These are phyloP conservation scores for Apteryx owenii DNA, from an alignment of 2,113 vertebrate species.

Conservation along the genomic window DNA sequence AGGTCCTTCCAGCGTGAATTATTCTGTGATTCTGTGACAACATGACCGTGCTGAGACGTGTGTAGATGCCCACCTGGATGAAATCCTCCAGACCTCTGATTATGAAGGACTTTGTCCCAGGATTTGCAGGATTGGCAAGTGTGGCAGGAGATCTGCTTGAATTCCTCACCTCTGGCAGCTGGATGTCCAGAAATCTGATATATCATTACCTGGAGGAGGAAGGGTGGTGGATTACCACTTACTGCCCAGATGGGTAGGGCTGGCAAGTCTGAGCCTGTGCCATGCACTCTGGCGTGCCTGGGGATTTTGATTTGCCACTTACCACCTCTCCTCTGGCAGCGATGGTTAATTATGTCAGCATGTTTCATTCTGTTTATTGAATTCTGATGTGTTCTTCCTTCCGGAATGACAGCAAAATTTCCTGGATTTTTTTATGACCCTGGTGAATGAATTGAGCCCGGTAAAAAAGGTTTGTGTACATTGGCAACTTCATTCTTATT, in stretches of 20 bases:
- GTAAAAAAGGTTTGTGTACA: not conserved
- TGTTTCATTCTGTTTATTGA: not conserved
- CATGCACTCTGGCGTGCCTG: accelerated
- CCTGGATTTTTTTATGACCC: not conserved
- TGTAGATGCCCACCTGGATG: not conserved
- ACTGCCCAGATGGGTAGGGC: not conserved
- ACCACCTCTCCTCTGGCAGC: not conserved
- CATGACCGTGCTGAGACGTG: not conserved
- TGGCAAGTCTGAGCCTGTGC: not conserved
- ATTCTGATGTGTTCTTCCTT: not conserved
- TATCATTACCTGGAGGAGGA: not conserved
- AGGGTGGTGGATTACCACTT: not conserved
- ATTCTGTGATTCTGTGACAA: no score
- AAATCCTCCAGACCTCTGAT: not conserved
- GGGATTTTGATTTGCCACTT: not conserved
- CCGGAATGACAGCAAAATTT: not conserved
- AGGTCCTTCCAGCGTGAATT: no score
- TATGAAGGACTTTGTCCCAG: not conserved
- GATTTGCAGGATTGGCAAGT: not conserved
- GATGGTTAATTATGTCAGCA: not conserved
- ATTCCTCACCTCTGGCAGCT: not conserved
- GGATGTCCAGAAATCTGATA: not conserved
- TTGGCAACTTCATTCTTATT: not conserved
- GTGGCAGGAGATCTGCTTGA: not conserved
- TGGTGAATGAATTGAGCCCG: not conserved